phyloP scores from a whole-genome alignment of 2,888 invertebrate species.

The Eutolmus rufibarbis region DNA sequence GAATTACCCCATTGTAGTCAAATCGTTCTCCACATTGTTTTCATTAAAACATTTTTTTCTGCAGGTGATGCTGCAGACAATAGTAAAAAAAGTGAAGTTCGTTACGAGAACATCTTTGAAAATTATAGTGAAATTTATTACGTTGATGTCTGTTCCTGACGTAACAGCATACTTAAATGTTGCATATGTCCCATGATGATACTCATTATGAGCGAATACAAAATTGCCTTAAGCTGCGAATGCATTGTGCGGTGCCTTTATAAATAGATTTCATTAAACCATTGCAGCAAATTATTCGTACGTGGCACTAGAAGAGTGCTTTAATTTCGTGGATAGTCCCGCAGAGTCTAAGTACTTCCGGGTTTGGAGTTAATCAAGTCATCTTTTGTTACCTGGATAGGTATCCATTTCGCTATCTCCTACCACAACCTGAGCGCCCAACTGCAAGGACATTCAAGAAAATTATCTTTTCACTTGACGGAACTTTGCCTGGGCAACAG shows the following conservation, averaged over 20 bases:
- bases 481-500: background rate
- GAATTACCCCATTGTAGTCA: background rate
- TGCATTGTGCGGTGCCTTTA: background rate
- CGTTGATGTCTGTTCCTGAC: background rate
- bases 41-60: background rate
- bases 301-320: background rate
- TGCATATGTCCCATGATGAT: background rate
- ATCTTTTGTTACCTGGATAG: background rate
- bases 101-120: background rate
- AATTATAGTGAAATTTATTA: background rate
- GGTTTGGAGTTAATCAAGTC: background rate
- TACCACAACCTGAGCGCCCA: background rate
- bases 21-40: background rate
- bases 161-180: background rate
- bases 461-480: conserved; percentile 14
- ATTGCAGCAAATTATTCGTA: background rate
- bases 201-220: background rate
- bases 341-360: background rate
- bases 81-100: background rate
- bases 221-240: background rate
- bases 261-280: background rate
- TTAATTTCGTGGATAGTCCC: background rate
- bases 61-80: background rate
- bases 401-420: background rate
- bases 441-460: background rate